Base-by-base conservation (phyloP, 2,888 invertebrate species). In the Coremacera marginata region DNA sequence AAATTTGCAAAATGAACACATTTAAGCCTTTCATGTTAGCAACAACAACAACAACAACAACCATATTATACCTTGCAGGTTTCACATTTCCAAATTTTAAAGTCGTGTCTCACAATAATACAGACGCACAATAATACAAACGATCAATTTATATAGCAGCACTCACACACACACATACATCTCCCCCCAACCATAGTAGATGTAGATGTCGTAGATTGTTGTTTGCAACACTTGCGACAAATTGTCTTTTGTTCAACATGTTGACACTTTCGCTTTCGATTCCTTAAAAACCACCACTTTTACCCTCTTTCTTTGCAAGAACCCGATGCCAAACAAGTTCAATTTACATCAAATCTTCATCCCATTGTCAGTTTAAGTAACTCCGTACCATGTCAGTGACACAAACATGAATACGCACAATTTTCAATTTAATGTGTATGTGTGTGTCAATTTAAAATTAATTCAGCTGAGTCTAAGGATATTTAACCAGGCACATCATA, bases 151-250 rank as follows among this genome's bases (percentile, higher is more conserved):
- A 44, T 44, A 44, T 11, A 44, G 44, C 55, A 57, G 75, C 65
- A 70, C 75, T 70, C 68, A 75, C 72, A 79, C 70, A 62, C 49
- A 73, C 70, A 79, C 74, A 72, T 72, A 3, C 27, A 68, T 25
- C 51, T 3, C 68, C 19, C 51, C 3, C 51, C 51, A 19, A 7
- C 70, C 31, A 5, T 31, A 31, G 55, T 37, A 44, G 67, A 67
- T 44, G 25, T 60, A 14, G 60, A 60, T 67, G 75, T 67, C 25
- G 55, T 75, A 63, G 72, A 55, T 77, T 80, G 78, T 80, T 79
- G 70, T 80, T 78, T 82, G 82, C 82, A 82, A 82, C 82, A 82
- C 80, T 82, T 82, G 82, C 81, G 81, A 82, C 82, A 82, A 82
- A 82, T 82, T 82, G 82, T 81, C 81, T 80, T 70, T 51, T 82